A percentile compares a stretch with the other conserved stretches of the same genome.
phyloP scores from a whole-genome alignment of 2,797 vertebrate species.

The Kryptolebias ocellatus region DNA sequence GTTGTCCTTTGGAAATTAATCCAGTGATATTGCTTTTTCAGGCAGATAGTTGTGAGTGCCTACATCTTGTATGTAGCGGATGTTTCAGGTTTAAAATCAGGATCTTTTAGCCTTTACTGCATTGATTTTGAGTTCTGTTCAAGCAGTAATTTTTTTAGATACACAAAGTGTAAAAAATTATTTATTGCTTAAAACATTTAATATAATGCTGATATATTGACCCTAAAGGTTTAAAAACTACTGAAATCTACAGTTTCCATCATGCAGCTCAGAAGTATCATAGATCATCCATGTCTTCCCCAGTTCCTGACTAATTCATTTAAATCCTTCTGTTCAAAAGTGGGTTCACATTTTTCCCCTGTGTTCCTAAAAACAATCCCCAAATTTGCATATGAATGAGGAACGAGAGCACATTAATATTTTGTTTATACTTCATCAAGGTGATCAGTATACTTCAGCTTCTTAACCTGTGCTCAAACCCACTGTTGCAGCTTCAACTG shows the following conservation, averaged over 20 bases:
- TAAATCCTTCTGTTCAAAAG: background rate
- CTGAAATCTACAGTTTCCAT: background rate
- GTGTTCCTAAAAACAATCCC: background rate
- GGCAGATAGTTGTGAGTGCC: too few species aligned
- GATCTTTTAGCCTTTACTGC: background rate
- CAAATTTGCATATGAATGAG: background rate
- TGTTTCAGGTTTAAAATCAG: background rate
- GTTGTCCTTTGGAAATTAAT: too few species aligned
- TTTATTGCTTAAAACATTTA: too few species aligned
- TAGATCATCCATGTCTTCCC: background rate
- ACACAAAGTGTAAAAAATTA: too few species aligned
- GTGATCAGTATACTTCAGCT: too few species aligned
- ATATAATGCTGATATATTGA: background rate
- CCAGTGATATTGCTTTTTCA: too few species aligned
- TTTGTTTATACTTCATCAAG: background rate
- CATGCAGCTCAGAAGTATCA: background rate
- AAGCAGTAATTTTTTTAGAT: too few species aligned
- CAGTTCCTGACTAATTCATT: slow-evolving; percentile 1
- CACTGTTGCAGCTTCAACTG: too few species aligned
- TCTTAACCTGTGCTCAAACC: too few species aligned
- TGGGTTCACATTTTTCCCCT: background rate
- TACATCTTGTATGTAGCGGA: too few species aligned
- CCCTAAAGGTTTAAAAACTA: background rate
- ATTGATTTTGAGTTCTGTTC: background rate
- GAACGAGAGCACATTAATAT: background rate